Conservation (phyloP, 2,113 vertebrate species). For the Malurus alboscapulatus region DNA sequence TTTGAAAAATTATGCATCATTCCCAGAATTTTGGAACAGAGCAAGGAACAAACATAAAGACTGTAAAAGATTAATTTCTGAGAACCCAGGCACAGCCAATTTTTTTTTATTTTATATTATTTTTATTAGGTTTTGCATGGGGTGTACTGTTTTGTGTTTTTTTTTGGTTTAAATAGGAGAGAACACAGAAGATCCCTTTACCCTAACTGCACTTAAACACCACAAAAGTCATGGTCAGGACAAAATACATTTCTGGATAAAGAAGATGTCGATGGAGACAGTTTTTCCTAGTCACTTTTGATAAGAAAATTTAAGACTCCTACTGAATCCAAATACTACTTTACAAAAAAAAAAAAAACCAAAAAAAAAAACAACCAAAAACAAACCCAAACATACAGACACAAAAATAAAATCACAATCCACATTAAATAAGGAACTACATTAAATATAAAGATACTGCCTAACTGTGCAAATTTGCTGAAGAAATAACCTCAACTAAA, state of each 20-base stretch:
- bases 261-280: background rate
- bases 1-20: background rate
- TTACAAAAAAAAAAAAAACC: background rate
- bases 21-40: background rate
- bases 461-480: background rate
- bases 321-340: background rate
- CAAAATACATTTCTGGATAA: background rate
- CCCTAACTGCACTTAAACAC: background rate
- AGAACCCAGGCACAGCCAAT: background rate
- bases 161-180: background rate
- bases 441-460: background rate
- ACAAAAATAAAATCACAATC: background rate
- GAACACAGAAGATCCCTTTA: background rate
- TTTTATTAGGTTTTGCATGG: background rate
- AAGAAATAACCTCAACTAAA: background rate
- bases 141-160: accelerated
- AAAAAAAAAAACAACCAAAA: too few species aligned
- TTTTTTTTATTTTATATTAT: background rate
- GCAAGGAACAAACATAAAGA: background rate
- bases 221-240: background rate
- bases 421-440: background rate
- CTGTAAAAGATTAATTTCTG: background rate
- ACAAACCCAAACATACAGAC: background rate
- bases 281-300: background rate
- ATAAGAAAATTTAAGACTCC: background rate